phyloP scores from a whole-genome alignment of 2,797 vertebrate genomes.

The Tauraco hartlaubi region DNA sequence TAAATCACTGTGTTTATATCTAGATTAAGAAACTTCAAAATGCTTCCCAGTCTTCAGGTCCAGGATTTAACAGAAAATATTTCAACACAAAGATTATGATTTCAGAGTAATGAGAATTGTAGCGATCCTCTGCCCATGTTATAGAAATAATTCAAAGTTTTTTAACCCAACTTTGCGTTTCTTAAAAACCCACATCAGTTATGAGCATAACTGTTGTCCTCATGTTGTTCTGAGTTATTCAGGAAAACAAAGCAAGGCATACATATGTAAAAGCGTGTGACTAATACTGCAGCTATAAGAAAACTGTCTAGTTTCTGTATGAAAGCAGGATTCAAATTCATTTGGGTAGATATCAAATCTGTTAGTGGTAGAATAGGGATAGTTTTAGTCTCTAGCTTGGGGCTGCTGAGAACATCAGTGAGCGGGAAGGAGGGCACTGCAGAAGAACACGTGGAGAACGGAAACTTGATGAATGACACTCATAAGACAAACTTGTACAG shows the following conservation, averaged over 20 bases:
- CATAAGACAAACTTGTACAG: not conserved
- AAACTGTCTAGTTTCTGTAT: not conserved
- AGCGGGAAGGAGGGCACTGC: not conserved
- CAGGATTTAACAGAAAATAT: not conserved
- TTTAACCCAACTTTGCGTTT: not conserved
- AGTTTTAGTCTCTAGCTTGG: not conserved
- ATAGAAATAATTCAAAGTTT: not conserved
- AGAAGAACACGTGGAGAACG: not conserved
- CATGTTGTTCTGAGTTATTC: not conserved
- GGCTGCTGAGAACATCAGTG: not conserved
- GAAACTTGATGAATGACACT: not conserved
- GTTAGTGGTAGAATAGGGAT: not conserved
- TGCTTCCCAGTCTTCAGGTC: not conserved
- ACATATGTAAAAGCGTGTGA: not conserved
- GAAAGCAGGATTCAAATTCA: not conserved
- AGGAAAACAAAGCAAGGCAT: not conserved
- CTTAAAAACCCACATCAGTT: not conserved
- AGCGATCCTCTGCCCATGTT: not conserved
- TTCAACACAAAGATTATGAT: not conserved
- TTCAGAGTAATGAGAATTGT: not conserved
- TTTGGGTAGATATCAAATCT: not conserved
- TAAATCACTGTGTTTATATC: not conserved
- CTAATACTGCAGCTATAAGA: not conserved
- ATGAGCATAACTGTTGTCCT: not conserved
- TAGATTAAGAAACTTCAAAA: not conserved